Conservation (phyloP, 2,113 vertebrate genomes). For the Hepsetus odoe region DNA sequence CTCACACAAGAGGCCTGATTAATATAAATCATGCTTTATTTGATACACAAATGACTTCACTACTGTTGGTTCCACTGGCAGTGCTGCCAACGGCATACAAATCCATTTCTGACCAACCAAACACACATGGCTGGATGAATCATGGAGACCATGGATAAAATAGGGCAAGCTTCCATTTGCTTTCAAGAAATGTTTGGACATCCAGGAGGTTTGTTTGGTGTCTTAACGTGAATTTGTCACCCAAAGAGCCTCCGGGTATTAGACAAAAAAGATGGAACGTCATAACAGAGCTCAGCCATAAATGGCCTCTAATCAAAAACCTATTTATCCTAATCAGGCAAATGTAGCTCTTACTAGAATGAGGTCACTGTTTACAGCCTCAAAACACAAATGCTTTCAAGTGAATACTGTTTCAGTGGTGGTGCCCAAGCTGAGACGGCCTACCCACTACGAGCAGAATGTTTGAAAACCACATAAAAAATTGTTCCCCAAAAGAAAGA, state of each 20-base stretch:
- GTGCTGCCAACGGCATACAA: neutral
- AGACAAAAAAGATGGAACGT: slow-evolving; percentile 54
- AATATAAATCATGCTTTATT: slow-evolving; percentile 1
- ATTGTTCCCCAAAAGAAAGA: slow-evolving; percentile 3
- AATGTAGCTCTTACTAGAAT: slow-evolving; percentile 36
- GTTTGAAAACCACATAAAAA: slow-evolving; percentile 38
- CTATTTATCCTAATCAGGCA: slow-evolving; percentile 74
- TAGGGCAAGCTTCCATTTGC: slow-evolving; percentile 32
- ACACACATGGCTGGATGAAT: neutral
- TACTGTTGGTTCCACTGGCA: slow-evolving; percentile 1
- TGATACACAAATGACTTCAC: slow-evolving; percentile 17
- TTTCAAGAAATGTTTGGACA: slow-evolving; percentile 33
- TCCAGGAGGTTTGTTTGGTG: slow-evolving; percentile 44
- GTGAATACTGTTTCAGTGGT: neutral
- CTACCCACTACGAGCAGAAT: slow-evolving; percentile 8
- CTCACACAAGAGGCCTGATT: neutral
- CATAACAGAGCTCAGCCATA: slow-evolving; percentile 59
- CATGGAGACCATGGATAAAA: slow-evolving; percentile 5
- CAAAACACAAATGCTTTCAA: slow-evolving; percentile 30
- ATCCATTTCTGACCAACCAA: slow-evolving; percentile 7
- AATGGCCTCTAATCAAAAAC: slow-evolving; percentile 67
- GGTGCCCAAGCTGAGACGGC: neutral
- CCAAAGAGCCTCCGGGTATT: slow-evolving; percentile 33
- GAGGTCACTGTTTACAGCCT: slow-evolving; percentile 57
- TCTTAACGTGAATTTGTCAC: slow-evolving; percentile 48